Evolutionary conservation across 1,140 invertebrate genomes (phyloP), one percentile per base, ranked within the genome.

Genomic region (Hycleus cichorii): DNA sequence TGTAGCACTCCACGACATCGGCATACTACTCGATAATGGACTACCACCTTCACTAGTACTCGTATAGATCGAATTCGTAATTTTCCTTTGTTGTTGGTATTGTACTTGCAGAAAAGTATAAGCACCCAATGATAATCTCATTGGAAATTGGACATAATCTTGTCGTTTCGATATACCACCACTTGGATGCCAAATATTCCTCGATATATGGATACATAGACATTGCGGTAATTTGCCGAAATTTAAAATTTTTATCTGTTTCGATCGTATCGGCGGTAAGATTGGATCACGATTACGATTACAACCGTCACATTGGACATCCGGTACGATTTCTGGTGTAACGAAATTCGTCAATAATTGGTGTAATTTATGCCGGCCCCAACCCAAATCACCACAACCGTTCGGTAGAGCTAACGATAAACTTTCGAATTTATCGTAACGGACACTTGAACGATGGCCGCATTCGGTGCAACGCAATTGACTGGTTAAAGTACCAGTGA

Each of bases 391-490:
- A 62, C 77, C 71, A 40, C 75, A 76, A 18, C 74, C 72, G n/a
- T 78, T 72, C 26, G 89, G 89, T 43, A 92, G 70, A 48, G 80
- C 80, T 18, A 96, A 73, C 0, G 91, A 91, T 12, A 96, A 77
- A 68, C 88, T 91, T 72, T 95, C 91, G 69, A 94, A 91, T 69
- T 90, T 90, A 70, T 95, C 92, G 71, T 93, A 93, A 11, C 86
- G 84, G 8, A 95, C 84, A 0, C 89, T 83, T 64, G 88, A 88
- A 83, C 90, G 91, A 72, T 82, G 83, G 11, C 83, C 82, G 76
- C 91, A 94, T 27, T 82, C 81, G 25, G 84, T 86, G 72, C 92
- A 95, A 57, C 87, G 81, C 39, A 93, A 80, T 70, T 93, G 87
- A 66, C 87, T 90, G 58, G 90, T 90, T 52, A 93, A 78, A n/a